phyloP scores from a whole-genome alignment of 2,888 invertebrate genomes.

The Eumerus sabulonum region DNA sequence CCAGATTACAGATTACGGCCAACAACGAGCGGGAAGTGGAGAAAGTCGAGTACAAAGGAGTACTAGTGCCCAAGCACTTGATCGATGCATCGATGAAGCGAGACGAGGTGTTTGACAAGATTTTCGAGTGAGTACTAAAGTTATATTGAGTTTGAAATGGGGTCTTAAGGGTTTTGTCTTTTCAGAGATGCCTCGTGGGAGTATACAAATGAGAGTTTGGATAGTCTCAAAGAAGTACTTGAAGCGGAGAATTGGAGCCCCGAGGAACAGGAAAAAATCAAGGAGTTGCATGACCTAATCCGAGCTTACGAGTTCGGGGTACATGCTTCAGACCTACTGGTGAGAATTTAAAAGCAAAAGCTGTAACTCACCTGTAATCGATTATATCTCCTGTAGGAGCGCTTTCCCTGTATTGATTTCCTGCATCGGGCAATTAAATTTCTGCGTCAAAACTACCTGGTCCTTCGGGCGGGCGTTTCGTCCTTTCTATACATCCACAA shows the following conservation, averaged over 20 bases:
- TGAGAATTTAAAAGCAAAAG: slow-evolving; percentile 70
- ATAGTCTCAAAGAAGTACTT: slow-evolving; percentile 71
- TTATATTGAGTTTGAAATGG: background rate
- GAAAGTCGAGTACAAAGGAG: slow-evolving; percentile 59
- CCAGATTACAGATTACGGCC: slow-evolving; percentile 78
- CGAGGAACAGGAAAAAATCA: slow-evolving; percentile 73
- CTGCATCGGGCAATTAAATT: slow-evolving; percentile 74
- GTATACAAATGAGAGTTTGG: slow-evolving; percentile 74
- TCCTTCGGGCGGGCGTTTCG: slow-evolving; percentile 83
- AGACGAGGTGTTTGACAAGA: slow-evolving; percentile 72
- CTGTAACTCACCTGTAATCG: background rate
- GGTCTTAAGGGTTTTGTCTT: background rate
- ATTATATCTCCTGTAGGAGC: slow-evolving; percentile 66
- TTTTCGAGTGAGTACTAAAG: slow-evolving; percentile 73
- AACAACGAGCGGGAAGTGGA: slow-evolving; percentile 25
- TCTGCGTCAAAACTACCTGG: slow-evolving; percentile 76
- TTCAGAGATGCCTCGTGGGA: slow-evolving; percentile 74
- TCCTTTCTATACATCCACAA: slow-evolving; percentile 83
- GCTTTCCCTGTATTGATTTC: slow-evolving; percentile 74
- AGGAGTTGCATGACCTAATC: slow-evolving; percentile 79
- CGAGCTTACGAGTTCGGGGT: slow-evolving; percentile 80
- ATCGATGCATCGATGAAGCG: slow-evolving; percentile 68
- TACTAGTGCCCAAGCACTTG: slow-evolving; percentile 69
- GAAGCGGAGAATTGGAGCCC: slow-evolving; percentile 69
- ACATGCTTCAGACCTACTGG: slow-evolving; percentile 79